Percentiles rank a stretch among this genome's conserved stretches.
Conservation (phyloP, 2,797 vertebrate genomes). For the Sciurus vulgaris region DNA sequence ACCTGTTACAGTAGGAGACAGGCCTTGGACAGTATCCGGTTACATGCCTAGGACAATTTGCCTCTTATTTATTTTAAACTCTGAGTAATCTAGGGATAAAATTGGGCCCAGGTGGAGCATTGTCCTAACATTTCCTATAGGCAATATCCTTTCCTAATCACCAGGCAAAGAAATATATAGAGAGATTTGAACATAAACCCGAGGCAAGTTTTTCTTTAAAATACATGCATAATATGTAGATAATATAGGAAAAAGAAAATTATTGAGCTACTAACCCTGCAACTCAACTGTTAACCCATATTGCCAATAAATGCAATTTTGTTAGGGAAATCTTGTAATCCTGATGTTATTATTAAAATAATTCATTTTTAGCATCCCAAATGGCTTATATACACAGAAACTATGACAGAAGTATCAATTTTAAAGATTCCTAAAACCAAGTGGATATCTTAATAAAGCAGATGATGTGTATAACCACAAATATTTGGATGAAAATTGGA, state of each 20-base stretch:
- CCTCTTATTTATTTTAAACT: conserved; percentile 79
- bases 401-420: conserved; percentile 6
- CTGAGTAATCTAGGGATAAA: conserved; percentile 75
- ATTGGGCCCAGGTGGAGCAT: conserved; percentile 47
- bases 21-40: conserved; percentile 63
- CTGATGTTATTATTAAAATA: conserved; percentile 57
- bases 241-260: conserved; percentile 45
- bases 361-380: conserved; percentile 5
- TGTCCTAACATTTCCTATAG: conserved; percentile 74
- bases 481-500: conserved; percentile 51
- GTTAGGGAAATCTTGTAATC: background rate
- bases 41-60: conserved; percentile 56
- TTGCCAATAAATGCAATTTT: conserved; percentile 42
- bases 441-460: conserved; percentile 34
- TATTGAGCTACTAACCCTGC: background rate
- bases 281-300: background rate
- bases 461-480: background rate
- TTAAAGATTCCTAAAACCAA: conserved; percentile 29
- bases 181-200: conserved; percentile 30
- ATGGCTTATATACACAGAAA: background rate
- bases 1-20: conserved; percentile 78
- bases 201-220: conserved; percentile 51
- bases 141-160: conserved; percentile 54
- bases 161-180: background rate
- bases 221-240: conserved; percentile 8